A percentile compares a stretch with the other conserved stretches of the same genome.
Evolutionary conservation across 2,113 vertebrate genomes (phyloP).

Genomic region (Rousettus leschenaultii): DNA sequence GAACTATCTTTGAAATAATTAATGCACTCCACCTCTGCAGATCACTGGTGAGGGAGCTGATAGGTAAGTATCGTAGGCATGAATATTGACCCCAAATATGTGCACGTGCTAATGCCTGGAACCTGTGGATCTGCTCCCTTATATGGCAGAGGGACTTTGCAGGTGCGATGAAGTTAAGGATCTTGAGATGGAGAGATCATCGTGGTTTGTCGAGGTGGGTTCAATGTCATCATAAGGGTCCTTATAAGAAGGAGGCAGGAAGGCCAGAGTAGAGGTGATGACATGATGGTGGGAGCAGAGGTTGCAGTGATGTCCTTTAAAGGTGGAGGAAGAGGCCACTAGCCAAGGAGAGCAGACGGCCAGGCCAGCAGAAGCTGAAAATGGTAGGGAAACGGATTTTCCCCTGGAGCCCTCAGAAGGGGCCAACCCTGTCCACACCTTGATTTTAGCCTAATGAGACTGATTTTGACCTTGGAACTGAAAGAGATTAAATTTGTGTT

Average conservation of each 20-base stretch:
- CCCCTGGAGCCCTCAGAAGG: neutral
- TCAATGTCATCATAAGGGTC: neutral
- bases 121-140: no score
- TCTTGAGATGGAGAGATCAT: neutral
- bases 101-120: fast-evolving
- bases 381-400: neutral
- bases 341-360: neutral
- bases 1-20: neutral
- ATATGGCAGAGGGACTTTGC: neutral
- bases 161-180: no score
- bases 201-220: neutral
- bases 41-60: neutral
- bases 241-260: neutral
- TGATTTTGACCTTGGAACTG: neutral
- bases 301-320: no score
- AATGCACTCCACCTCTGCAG: neutral
- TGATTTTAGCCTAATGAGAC: neutral
- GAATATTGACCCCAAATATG: neutral
- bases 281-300: neutral
- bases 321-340: neutral
- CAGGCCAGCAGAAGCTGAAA: neutral
- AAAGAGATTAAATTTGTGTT: neutral
- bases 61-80: fast-evolving
- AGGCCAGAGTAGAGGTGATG: neutral
- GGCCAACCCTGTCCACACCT: neutral